A percentile compares a stretch with the other conserved stretches of the same genome.
These are phyloP conservation scores for Drosophila ercepeae DNA, from an alignment of 1,140 invertebrate genomes.

Conservation along the genomic window DNA sequence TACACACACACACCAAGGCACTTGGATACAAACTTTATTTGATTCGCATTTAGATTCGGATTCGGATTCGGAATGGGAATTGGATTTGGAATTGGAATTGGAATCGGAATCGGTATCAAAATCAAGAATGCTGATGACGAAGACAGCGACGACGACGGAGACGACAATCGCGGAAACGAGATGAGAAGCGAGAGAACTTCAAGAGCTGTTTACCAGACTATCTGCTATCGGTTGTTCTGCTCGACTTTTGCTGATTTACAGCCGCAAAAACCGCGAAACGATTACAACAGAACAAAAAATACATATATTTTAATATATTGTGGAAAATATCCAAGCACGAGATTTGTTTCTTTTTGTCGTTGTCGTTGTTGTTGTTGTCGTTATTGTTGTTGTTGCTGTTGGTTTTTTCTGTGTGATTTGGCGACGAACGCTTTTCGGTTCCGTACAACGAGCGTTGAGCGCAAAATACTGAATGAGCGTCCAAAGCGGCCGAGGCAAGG, in stretches of 20 bases:
- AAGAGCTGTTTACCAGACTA: slow-evolving; percentile 67
- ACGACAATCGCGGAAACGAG: slow-evolving; percentile 58
- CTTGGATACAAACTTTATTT: slow-evolving; percentile 45
- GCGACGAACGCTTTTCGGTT: slow-evolving; percentile 69
- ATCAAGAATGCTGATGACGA: slow-evolving; percentile 37
- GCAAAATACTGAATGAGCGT: slow-evolving; percentile 80
- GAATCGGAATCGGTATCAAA: slow-evolving; percentile 47
- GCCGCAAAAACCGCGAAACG: slow-evolving; percentile 57
- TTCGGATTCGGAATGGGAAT: slow-evolving; percentile 1
- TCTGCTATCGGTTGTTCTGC: slow-evolving; percentile 48
- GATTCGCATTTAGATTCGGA: slow-evolving; percentile 24
- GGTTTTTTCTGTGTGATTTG: slow-evolving; percentile 45
- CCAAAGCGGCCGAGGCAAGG: slow-evolving; percentile 77
- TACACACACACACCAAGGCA: slow-evolving; percentile 19
- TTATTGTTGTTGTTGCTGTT: slow-evolving; percentile 18
- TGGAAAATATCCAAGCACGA: background rate
- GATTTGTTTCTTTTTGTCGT: background rate
- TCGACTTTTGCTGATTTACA: slow-evolving; percentile 28
- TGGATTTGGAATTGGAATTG: background rate
- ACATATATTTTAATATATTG: background rate
- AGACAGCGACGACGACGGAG: slow-evolving; percentile 1
- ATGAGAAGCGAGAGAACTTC: slow-evolving; percentile 26
- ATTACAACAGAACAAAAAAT: slow-evolving; percentile 50
- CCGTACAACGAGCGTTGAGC: slow-evolving; percentile 80
- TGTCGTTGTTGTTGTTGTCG: background rate